Evolutionary conservation across 2,113 vertebrate genomes (phyloP).

Genomic region (Seriola dumerili): DNA sequence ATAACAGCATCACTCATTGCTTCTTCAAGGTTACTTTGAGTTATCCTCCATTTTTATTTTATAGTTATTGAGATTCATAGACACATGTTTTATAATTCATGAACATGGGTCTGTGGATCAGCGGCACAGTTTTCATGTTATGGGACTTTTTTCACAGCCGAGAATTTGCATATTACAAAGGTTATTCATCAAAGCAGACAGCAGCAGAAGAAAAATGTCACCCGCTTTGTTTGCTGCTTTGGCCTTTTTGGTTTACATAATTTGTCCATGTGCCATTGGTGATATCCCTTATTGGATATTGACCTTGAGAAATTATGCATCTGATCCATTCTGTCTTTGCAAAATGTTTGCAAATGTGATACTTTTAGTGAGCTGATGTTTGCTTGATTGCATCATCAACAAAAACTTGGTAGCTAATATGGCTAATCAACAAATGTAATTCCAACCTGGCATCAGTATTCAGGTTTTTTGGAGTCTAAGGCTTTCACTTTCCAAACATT

Average conservation of each 20-base stretch:
- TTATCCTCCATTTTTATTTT: not conserved
- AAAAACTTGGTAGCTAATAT: not conserved
- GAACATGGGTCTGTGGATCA: not conserved
- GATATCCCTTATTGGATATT: not conserved
- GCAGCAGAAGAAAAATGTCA: not conserved
- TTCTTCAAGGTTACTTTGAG: not conserved
- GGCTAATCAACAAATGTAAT: not conserved
- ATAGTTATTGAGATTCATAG: not conserved
- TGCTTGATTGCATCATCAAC: not conserved
- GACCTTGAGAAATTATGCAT: not conserved
- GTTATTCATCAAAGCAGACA: slow-evolving; percentile 16
- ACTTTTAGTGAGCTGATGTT: not conserved
- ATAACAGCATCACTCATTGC: not conserved
- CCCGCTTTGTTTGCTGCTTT: not conserved
- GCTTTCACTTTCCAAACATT: no score
- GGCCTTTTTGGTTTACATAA: not conserved
- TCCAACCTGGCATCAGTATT: not conserved
- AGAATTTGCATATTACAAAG: not conserved
- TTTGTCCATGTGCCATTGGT: not conserved
- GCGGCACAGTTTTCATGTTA: not conserved
- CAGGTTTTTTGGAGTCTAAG: no score
- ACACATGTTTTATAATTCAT: not conserved
- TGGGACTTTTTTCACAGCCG: not conserved
- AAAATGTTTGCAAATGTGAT: not conserved
- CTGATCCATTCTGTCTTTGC: no score